Conservation (phyloP, 1,140 invertebrate genomes). For the Zeugodacus cucurbitae region DNA sequence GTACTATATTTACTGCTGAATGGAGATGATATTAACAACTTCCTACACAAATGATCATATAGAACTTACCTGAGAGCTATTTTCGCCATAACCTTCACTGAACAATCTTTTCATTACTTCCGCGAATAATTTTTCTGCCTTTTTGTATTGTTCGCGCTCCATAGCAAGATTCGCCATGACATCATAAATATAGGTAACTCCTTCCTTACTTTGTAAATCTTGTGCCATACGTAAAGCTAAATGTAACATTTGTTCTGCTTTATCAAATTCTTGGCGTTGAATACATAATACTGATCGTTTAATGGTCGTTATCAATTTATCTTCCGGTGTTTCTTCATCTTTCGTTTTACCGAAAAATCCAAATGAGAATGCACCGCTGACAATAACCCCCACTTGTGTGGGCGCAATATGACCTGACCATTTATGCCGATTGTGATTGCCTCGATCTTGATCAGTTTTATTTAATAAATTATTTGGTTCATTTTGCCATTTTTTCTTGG, state of each 20-base stretch:
- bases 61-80: constrained; percentile 77
- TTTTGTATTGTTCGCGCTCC: constrained; percentile 77
- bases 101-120: constrained; percentile 83
- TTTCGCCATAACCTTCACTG: constrained; percentile 73
- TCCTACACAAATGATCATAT: not conserved
- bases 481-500: not conserved
- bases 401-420: not conserved
- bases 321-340: constrained; percentile 71
- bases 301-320: constrained; percentile 77
- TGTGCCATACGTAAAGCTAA: constrained; percentile 85
- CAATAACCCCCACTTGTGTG: not conserved
- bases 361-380: constrained; percentile 45
- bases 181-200: constrained; percentile 89
- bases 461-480: no score
- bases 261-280: constrained; percentile 80
- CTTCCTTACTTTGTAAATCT: constrained; percentile 78
- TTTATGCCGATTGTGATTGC: not conserved
- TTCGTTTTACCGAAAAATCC: constrained; percentile 50
- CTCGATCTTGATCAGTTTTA: not conserved
- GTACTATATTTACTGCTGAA: not conserved
- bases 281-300: constrained; percentile 79
- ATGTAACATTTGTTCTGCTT: constrained; percentile 87
- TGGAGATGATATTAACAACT: not conserved
- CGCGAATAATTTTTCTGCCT: constrained; percentile 86
- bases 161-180: constrained; percentile 91